Evolutionary conservation across 1,140 invertebrate species (phyloP).

Genomic region (Drosophila tristis): DNA sequence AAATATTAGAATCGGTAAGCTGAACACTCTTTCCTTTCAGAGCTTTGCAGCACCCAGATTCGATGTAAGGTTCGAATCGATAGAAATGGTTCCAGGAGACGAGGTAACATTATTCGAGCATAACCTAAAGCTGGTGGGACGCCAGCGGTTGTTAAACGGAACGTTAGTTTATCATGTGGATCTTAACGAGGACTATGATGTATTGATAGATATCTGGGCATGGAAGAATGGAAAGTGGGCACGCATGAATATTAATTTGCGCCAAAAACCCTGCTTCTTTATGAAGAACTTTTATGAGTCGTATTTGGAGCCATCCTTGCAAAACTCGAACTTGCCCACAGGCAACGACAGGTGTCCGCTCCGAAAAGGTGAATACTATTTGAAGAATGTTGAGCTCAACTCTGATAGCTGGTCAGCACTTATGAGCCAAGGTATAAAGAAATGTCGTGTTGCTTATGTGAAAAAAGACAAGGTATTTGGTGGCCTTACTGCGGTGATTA

Average conservation of each 20-base stretch:
- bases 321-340: not conserved
- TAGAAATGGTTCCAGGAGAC: not conserved
- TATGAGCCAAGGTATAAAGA: not conserved
- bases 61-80: not conserved
- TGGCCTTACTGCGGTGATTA: not conserved
- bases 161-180: not conserved
- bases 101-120: conserved; percentile 9
- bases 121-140: conserved; percentile 1
- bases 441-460: not conserved
- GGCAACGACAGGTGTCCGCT: not conserved
- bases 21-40: too few relatives aligned
- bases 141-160: not conserved
- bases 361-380: conserved; percentile 12
- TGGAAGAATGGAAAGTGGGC: not conserved
- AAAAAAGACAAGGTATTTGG: not conserved
- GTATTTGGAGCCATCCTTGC: not conserved
- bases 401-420: not conserved
- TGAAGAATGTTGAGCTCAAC: not conserved
- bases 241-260: not conserved
- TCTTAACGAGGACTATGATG: not conserved
- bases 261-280: not conserved
- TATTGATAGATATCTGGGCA: not conserved
- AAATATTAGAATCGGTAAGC: too few relatives aligned
- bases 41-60: not conserved
- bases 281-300: not conserved